Conservation (phyloP, 2,888 invertebrate species). For the Operophtera brumata region DNA sequence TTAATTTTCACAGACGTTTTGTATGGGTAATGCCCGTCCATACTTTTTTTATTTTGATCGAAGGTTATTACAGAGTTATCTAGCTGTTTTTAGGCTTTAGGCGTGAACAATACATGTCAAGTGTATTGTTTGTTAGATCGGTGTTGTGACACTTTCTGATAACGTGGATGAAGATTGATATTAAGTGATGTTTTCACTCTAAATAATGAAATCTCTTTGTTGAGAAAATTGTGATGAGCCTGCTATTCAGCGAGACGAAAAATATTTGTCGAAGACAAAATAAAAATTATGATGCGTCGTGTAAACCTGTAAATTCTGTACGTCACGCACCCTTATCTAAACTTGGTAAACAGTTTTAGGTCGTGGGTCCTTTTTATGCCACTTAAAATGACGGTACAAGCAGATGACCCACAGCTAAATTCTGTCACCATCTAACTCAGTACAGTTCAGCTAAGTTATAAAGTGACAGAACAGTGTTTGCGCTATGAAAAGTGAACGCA, state of each 20-base stretch:
- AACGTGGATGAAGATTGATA: conserved; percentile 11
- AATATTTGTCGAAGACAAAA: not conserved
- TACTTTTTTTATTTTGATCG: too few relatives aligned
- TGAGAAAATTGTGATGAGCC: not conserved
- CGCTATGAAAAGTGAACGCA: too few relatives aligned
- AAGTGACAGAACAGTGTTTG: too few relatives aligned
- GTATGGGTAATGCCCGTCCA: too few relatives aligned
- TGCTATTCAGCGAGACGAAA: not conserved
- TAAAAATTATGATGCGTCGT: not conserved
- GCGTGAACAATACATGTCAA: not conserved
- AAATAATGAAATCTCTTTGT: not conserved
- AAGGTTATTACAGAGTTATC: not conserved
- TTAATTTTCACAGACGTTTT: too few relatives aligned
- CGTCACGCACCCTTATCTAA: not conserved
- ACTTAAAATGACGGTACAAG: too few relatives aligned
- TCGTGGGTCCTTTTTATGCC: too few relatives aligned
- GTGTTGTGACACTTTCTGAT: conserved; percentile 3
- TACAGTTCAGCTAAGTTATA: too few relatives aligned
- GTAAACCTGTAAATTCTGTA: not conserved
- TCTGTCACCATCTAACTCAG: too few relatives aligned
- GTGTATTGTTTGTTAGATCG: not conserved
- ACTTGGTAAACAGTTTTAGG: too few relatives aligned
- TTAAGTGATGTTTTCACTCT: conserved; percentile 3
- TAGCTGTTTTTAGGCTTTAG: not conserved
- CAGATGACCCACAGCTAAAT: too few relatives aligned